Conservation (phyloP, 2,797 vertebrate genomes). For the Apogon hyalosoma region DNA sequence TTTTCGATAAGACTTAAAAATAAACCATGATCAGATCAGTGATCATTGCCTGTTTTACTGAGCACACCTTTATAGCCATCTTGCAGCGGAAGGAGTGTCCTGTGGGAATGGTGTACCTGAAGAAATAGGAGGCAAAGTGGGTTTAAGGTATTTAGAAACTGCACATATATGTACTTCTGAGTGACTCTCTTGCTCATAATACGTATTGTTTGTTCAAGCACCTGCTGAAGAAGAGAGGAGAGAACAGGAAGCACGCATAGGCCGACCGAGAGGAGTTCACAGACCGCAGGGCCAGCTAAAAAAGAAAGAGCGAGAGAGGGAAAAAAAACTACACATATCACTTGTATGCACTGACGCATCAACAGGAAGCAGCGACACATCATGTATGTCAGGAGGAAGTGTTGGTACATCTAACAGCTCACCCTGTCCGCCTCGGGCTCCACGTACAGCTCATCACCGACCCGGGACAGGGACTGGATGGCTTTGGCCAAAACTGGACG, state of each 20-base stretch:
- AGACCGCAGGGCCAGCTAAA: conserved; percentile 89
- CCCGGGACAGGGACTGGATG: conserved; percentile 85
- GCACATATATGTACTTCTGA: conserved; percentile 14
- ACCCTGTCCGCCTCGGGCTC: conserved; percentile 85
- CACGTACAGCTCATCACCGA: conserved; percentile 86
- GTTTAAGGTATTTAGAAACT: neutral
- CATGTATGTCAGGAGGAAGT: conserved; percentile 53
- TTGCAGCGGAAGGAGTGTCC: conserved; percentile 87
- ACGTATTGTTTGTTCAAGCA: conserved; percentile 61
- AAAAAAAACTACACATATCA: conserved; percentile 15
- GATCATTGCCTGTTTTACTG: neutral
- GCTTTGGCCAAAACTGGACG: conserved; percentile 85
- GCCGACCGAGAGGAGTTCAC: conserved; percentile 94
- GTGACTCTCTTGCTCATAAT: neutral
- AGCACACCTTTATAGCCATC: conserved; percentile 91
- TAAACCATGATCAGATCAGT: neutral
- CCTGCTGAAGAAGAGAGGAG: conserved; percentile 92
- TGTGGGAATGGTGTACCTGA: conserved; percentile 83
- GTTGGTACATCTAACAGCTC: conserved; percentile 31
- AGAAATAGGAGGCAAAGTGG: conserved; percentile 71
- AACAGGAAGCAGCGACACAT: conserved; percentile 55
- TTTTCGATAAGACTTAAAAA: no score
- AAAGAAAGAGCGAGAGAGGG: conserved; percentile 27
- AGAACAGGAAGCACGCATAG: conserved; percentile 93
- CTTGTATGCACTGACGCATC: conserved; percentile 35